These are phyloP conservation scores for Drosophila persimilis DNA, from an alignment of 1,140 invertebrate species.

Conservation along the genomic window DNA sequence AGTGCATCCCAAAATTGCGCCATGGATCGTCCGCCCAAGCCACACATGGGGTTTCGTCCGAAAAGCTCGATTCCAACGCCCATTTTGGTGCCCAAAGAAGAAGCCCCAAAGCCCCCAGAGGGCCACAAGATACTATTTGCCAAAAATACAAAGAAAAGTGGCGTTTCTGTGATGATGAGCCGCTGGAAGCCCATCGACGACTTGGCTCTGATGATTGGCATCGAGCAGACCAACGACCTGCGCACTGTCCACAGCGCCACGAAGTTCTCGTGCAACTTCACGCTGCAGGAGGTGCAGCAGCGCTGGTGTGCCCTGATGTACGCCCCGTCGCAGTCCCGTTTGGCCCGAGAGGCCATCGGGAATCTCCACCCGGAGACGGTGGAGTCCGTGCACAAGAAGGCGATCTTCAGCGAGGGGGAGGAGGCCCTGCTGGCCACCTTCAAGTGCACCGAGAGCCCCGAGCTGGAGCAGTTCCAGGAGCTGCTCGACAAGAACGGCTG, in stretches of 20 bases:
- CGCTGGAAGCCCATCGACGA: constrained; percentile 99
- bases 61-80: too few relatives aligned
- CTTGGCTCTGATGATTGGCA: constrained; percentile 94
- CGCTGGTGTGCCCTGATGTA: constrained; percentile 98
- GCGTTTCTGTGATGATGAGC: constrained; percentile 84
- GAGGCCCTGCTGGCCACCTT: constrained; percentile 93
- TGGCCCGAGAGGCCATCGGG: constrained; percentile 95
- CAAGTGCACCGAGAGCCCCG: constrained; percentile 86
- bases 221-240: constrained; percentile 96
- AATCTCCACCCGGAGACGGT: constrained; percentile 96
- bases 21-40: too few relatives aligned
- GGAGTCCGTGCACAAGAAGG: constrained; percentile 93
- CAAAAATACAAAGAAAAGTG: too few relatives aligned
- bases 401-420: constrained; percentile 94
- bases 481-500: constrained; percentile 93
- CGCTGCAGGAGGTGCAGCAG: constrained; percentile 95
- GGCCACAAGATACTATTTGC: too few relatives aligned
- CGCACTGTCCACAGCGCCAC: constrained; percentile 94
- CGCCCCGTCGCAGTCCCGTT: constrained; percentile 92
- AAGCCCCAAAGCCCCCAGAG: too few relatives aligned
- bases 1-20: too few relatives aligned
- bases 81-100: too few relatives aligned
- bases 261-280: constrained; percentile 98
- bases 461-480: constrained; percentile 92
- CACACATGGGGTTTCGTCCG: too few relatives aligned